Base-by-base conservation (phyloP, 2,888 invertebrate species). In the Archaeoteleia sp. region DNA sequence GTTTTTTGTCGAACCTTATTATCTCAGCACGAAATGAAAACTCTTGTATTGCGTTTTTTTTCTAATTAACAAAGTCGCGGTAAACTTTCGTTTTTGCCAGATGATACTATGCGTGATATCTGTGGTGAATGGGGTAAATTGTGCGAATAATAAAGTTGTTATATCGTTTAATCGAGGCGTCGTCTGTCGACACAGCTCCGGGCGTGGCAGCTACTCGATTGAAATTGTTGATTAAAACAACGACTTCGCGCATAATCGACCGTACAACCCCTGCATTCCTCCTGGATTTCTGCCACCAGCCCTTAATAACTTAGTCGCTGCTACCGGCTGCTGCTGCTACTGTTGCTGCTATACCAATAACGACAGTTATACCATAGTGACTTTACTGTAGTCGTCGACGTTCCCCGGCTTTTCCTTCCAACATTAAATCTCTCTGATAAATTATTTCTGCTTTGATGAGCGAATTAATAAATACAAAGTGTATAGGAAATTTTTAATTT, bases 81-180 rank as follows among this genome's bases (percentile, higher is more conserved):
- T 43, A 51, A 60, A 60, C 30, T 60, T 60, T 60, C 60, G 43
- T 60, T 42, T 46, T 57, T 57, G 39, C 55, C 32, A 30, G 45
- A 45, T 55, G 55, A 55, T 55, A 46, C 55, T 57, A 57, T 23
- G 45, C 55, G 55, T 60, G 60, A 60, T 60, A 60, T 43, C 43
- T 29, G 60, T 27, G 43, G 49, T 35, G 42, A 48, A 58, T 48
- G 35, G 42, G 49, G n/a, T 55, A 63, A 42, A 37, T 55, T 49
- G 55, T 49, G 70, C 55, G 67, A 61, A 60, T 63, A 73, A 71
- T 74, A 74, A 72, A 74, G 71, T 73, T 75, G 74, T 76, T 75
- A 63, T 70, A 75, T 70, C 70, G 72, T 73, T 75, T 74, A 76
- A 75, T 72, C 70, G 72, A 67, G 51, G 54, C 67, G 55, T 53